Percentiles rank a stretch among this genome's conserved stretches.
These are phyloP conservation scores for Choreutis nemorana DNA, from an alignment of 2,888 invertebrate genomes.

Conservation along the genomic window DNA sequence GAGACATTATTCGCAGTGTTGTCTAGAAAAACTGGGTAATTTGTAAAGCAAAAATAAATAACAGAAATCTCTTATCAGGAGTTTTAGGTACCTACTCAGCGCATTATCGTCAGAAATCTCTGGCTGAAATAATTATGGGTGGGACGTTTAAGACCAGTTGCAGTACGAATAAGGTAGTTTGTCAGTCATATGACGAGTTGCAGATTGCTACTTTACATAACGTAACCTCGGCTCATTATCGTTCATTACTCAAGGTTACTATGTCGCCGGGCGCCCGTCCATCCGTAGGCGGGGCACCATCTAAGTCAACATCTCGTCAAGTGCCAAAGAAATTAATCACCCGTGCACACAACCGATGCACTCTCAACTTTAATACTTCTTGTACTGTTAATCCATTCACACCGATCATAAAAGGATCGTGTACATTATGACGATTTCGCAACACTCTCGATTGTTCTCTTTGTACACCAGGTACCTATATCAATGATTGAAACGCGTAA, in stretches of 20 bases:
- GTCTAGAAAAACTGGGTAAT: too few species aligned
- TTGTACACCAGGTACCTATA: not conserved
- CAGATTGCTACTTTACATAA: constrained; percentile 39
- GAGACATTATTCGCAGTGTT: too few species aligned
- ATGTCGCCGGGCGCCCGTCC: constrained; percentile 35
- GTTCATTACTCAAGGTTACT: constrained; percentile 30
- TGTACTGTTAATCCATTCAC: constrained; percentile 28
- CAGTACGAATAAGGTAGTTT: too few species aligned
- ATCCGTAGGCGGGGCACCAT: constrained; percentile 33
- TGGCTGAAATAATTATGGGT: too few species aligned
- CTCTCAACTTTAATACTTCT: constrained; percentile 48
- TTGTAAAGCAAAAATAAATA: too few species aligned
- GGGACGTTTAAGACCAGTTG: constrained; percentile 47
- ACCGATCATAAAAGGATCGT: too few species aligned
- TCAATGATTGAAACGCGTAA: constrained; percentile 21
- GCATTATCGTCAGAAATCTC: constrained; percentile 26
- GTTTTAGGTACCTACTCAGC: too few species aligned
- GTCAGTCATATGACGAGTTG: too few species aligned
- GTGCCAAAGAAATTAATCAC: constrained; percentile 49
- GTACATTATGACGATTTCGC: constrained; percentile 22
- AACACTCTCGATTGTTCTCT: not conserved
- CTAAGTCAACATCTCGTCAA: constrained; percentile 45
- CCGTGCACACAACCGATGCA: constrained; percentile 41
- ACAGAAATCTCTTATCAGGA: too few species aligned
- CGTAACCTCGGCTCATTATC: constrained; percentile 40